These are phyloP conservation scores for Leucozona laternaria DNA, from an alignment of 2,888 invertebrate genomes.

Conservation along the genomic window DNA sequence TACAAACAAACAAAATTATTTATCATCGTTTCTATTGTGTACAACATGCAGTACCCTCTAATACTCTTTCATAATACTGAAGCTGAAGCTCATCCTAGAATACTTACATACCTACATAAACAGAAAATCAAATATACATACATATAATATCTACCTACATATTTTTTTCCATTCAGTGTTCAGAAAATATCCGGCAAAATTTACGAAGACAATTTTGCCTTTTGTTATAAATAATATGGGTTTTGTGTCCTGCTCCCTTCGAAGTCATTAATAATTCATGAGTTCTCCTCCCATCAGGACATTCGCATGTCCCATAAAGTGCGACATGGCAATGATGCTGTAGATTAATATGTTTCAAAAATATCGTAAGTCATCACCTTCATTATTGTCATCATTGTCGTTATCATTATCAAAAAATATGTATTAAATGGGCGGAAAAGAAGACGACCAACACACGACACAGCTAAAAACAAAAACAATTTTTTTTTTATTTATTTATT, in stretches of 20 bases:
- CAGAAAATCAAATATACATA: no score
- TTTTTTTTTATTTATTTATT: background rate
- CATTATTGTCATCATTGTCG: conserved; percentile 70
- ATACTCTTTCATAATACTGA: conserved; percentile 51
- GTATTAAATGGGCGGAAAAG: conserved; percentile 40
- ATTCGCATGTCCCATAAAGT: conserved; percentile 25
- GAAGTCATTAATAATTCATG: conserved; percentile 72
- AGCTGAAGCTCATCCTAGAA: conserved; percentile 41
- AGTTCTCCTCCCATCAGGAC: conserved; percentile 48
- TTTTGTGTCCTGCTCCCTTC: conserved; percentile 31
- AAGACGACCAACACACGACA: background rate
- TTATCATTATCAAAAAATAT: conserved; percentile 62
- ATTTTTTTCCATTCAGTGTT: conserved; percentile 22
- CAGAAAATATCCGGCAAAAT: conserved; percentile 43
- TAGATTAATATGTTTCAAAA: conserved; percentile 71
- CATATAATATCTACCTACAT: background rate
- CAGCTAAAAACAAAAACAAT: background rate
- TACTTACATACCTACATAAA: background rate
- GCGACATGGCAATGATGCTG: conserved; percentile 24
- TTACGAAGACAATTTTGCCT: conserved; percentile 54
- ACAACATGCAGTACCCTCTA: conserved; percentile 17
- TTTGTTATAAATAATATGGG: conserved; percentile 15
- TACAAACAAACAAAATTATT: conserved; percentile 28
- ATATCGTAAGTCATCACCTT: conserved; percentile 69
- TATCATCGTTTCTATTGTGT: conserved; percentile 49